Percentiles rank a stretch among this genome's conserved stretches.
phyloP scores from a whole-genome alignment of 2,113 vertebrate species.

The Colius striatus region DNA sequence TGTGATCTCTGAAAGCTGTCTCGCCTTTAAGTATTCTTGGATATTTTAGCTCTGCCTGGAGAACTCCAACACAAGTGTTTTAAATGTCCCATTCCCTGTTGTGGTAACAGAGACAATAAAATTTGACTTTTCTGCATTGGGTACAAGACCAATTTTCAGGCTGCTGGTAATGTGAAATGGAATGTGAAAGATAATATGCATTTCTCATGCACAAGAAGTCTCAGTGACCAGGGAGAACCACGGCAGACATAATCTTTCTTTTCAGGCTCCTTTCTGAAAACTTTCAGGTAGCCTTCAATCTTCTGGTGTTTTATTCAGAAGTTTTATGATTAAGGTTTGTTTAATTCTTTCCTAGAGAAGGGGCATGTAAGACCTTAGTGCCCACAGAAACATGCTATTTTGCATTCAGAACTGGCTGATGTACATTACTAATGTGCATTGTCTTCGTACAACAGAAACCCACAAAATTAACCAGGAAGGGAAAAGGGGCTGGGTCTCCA shows the following conservation, averaged over 20 bases:
- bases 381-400: background rate
- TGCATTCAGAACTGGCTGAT: background rate
- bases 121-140: background rate
- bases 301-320: background rate
- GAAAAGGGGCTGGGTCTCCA: background rate
- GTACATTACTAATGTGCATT: background rate
- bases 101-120: background rate
- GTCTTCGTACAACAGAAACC: background rate
- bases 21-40: background rate
- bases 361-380: background rate
- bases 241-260: background rate
- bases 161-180: background rate
- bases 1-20: background rate
- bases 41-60: background rate
- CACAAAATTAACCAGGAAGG: background rate
- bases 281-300: background rate
- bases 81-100: background rate
- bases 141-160: background rate
- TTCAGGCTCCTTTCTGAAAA: background rate
- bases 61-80: background rate
- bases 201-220: background rate
- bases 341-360: background rate
- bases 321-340: background rate
- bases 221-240: background rate
- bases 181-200: accelerated